phyloP scores from a whole-genome alignment of 2,797 vertebrate genomes.

The Peromyscus attwateri region DNA sequence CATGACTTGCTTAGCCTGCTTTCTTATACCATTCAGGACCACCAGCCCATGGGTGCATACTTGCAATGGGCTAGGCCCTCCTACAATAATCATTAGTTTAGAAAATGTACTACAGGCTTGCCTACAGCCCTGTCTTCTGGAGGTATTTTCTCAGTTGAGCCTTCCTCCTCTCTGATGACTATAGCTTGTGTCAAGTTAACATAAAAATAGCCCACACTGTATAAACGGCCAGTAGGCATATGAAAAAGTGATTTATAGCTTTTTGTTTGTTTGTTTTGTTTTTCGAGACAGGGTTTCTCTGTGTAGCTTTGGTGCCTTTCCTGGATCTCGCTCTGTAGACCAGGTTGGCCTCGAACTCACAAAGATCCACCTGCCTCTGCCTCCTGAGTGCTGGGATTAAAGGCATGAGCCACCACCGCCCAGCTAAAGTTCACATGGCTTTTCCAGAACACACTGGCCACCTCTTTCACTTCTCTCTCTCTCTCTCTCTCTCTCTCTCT shows the following conservation, averaged over 20 bases:
- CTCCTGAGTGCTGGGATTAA: too few relatives aligned
- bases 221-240: background rate
- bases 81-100: background rate
- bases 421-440: too few relatives aligned
- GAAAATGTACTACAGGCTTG: background rate
- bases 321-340: too few relatives aligned
- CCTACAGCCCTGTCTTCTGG: background rate
- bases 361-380: too few relatives aligned
- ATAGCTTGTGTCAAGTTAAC: background rate
- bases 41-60: too few relatives aligned
- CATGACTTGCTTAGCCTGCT: background rate
- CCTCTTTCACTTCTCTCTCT: too few relatives aligned
- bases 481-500: too few relatives aligned
- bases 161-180: background rate
- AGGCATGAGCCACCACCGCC: too few relatives aligned
- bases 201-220: background rate
- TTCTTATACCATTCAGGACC: background rate
- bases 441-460: too few relatives aligned
- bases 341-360: too few relatives aligned
- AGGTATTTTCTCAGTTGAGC: background rate
- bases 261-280: background rate
- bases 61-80: background rate
- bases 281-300: too few relatives aligned
- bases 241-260: background rate
- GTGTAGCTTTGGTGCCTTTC: too few relatives aligned